Conservation (phyloP, 2,113 vertebrate species). For the Prionailurus viverrinus region DNA sequence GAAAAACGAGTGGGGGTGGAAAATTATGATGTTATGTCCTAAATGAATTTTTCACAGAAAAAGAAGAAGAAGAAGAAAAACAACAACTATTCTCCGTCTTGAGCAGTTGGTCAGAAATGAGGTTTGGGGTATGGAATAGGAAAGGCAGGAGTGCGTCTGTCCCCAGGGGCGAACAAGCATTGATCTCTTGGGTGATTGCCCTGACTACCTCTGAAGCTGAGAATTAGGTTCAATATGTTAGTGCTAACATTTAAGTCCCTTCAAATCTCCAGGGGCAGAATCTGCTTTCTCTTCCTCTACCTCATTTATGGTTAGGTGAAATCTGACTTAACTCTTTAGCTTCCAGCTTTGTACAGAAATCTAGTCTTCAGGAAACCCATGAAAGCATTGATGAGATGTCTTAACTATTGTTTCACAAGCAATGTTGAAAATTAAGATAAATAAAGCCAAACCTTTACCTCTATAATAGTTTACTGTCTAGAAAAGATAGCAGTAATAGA, state of each 20-base stretch:
- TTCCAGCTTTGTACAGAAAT: neutral
- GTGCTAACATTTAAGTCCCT: constrained; percentile 80
- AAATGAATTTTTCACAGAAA: constrained; percentile 80
- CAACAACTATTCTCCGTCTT: constrained; percentile 60
- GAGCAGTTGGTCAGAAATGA: constrained; percentile 74
- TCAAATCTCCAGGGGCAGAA: constrained; percentile 60
- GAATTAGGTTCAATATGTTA: constrained; percentile 81
- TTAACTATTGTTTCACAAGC: neutral
- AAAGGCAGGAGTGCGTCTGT: neutral
- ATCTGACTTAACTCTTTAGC: constrained; percentile 66
- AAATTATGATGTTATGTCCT: constrained; percentile 83
- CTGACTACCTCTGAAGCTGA: constrained; percentile 70
- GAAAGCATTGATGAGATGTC: neutral
- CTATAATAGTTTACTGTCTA: neutral
- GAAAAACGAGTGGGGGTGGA: constrained; percentile 80
- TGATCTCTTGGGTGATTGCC: constrained; percentile 78
- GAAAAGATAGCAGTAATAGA: neutral
- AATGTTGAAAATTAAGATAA: neutral
- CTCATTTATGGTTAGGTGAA: constrained; percentile 63
- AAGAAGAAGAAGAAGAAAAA: constrained; percentile 60
- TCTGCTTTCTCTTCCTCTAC: constrained; percentile 63
- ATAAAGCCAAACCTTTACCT: neutral
- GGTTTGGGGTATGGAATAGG: constrained; percentile 29
- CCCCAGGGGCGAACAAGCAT: constrained; percentile 63
- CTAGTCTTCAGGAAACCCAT: neutral